These are phyloP conservation scores for Chanos chanos DNA, from an alignment of 2,797 vertebrate genomes.

Conservation along the genomic window DNA sequence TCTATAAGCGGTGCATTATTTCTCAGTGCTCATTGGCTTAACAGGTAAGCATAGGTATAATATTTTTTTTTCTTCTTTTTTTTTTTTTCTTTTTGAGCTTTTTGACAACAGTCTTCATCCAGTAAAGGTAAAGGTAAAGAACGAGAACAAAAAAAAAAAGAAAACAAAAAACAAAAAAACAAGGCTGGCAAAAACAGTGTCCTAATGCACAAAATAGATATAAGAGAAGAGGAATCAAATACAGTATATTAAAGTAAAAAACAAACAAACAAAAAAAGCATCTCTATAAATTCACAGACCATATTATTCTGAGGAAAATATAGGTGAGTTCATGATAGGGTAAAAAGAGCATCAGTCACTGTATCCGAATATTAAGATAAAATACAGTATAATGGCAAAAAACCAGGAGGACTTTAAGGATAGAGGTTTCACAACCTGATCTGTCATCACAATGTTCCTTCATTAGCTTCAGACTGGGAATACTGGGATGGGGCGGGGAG, in stretches of 20 bases:
- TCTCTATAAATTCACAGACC: slow-evolving; percentile 54
- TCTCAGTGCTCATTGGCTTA: slow-evolving; percentile 85
- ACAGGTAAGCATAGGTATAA: slow-evolving; percentile 86
- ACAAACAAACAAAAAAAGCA: slow-evolving; percentile 45
- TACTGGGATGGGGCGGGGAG: too few species aligned
- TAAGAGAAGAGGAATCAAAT: slow-evolving; percentile 33
- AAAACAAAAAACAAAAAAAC: slow-evolving; percentile 52
- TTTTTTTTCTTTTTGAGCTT: slow-evolving; percentile 72
- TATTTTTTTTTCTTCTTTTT: slow-evolving; percentile 10
- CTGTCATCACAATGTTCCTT: slow-evolving; percentile 35
- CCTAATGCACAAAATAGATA: slow-evolving; percentile 30
- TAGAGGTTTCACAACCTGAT: slow-evolving; percentile 5
- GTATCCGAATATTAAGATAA: slow-evolving; percentile 36
- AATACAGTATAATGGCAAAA: background rate
- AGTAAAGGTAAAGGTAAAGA: slow-evolving; percentile 82
- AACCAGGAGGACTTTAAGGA: too few species aligned
- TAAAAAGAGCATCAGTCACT: slow-evolving; percentile 35
- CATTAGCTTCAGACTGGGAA: slow-evolving; percentile 25
- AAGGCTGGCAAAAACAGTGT: slow-evolving; percentile 58
- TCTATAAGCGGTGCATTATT: slow-evolving; percentile 84
- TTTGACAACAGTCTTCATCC: slow-evolving; percentile 87
- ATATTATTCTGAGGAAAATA: slow-evolving; percentile 25
- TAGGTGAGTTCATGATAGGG: slow-evolving; percentile 6
- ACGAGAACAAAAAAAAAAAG: slow-evolving; percentile 73
- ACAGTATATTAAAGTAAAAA: slow-evolving; percentile 38